A percentile compares a stretch with the other conserved stretches of the same genome.
phyloP scores from a whole-genome alignment of 2,888 invertebrate species.

The Catocala fraxini region DNA sequence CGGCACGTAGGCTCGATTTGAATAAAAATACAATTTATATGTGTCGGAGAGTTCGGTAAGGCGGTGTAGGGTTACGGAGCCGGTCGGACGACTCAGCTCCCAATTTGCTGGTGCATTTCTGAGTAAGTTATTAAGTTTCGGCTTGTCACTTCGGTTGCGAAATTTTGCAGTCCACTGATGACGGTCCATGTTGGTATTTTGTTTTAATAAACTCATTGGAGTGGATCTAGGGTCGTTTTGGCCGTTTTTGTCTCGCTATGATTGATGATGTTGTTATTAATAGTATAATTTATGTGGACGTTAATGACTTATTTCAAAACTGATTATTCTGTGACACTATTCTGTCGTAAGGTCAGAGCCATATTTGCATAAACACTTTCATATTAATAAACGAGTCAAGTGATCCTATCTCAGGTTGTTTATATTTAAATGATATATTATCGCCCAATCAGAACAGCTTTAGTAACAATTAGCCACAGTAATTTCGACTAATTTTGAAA shows the following conservation, averaged over 20 bases:
- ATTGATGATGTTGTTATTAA: constrained; percentile 44
- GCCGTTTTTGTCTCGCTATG: constrained; percentile 37
- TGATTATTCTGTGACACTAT: constrained; percentile 35
- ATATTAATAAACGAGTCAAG: constrained; percentile 28
- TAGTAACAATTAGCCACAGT: constrained; percentile 35
- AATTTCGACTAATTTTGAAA: constrained; percentile 35
- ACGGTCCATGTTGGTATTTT: constrained; percentile 49
- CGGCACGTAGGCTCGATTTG: constrained; percentile 84
- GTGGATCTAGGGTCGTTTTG: constrained; percentile 53
- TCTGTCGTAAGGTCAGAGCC: constrained; percentile 28
- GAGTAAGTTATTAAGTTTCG: constrained; percentile 88
- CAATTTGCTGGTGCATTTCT: constrained; percentile 86
- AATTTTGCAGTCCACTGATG: constrained; percentile 80
- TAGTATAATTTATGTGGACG: constrained; percentile 38
- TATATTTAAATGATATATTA: constrained; percentile 35
- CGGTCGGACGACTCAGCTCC: constrained; percentile 80
- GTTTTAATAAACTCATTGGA: constrained; percentile 53
- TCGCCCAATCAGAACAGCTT: constrained; percentile 31
- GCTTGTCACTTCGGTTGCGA: constrained; percentile 85
- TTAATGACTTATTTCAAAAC: constrained; percentile 44
- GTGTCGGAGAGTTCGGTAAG: constrained; percentile 81
- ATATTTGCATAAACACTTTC: constrained; percentile 41
- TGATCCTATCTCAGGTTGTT: constrained; percentile 39
- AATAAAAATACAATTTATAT: constrained; percentile 88
- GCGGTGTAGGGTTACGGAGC: constrained; percentile 84